Evolutionary conservation across 1,140 invertebrate genomes (phyloP).

Genomic region (Psilanteris sp.): DNA sequence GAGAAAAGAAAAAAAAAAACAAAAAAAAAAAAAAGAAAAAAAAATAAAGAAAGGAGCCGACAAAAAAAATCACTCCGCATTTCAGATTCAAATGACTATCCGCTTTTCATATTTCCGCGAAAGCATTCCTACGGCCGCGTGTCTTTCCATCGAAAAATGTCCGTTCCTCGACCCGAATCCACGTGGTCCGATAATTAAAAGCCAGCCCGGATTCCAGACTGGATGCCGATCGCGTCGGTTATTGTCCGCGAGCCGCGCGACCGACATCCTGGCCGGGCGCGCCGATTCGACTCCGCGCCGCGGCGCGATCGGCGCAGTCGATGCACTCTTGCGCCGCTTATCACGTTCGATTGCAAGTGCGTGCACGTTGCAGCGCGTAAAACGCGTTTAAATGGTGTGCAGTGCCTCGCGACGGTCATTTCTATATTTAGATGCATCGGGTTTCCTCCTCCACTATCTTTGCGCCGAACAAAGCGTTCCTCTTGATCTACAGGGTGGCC

Average conservation of each 20-base stretch:
- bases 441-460: conserved; percentile 77
- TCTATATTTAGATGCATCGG: conserved; percentile 79
- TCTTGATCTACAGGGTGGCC: conserved; percentile 68
- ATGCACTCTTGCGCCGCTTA: conserved; percentile 60
- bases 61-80: too few species aligned
- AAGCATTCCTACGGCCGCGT: conserved; percentile 1
- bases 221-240: background rate
- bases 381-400: conserved; percentile 69
- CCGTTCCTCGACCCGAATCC: conserved; percentile 6
- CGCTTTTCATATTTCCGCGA: background rate
- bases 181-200: conserved; percentile 29
- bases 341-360: conserved; percentile 62
- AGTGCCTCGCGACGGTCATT: conserved; percentile 75
- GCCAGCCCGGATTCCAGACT: conserved; percentile 1
- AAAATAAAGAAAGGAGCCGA: too few species aligned
- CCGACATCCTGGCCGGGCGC: background rate
- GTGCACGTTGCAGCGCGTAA: conserved; percentile 61
- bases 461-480: conserved; percentile 74
- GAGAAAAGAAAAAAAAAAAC: too few species aligned
- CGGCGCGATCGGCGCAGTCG: conserved; percentile 40
- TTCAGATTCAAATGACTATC: background rate
- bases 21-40: too few species aligned
- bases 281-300: conserved; percentile 31
- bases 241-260: conserved; percentile 1
- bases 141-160: conserved; percentile 7